phyloP scores from a whole-genome alignment of 1,140 invertebrate genomes.

The Megathymus violae region DNA sequence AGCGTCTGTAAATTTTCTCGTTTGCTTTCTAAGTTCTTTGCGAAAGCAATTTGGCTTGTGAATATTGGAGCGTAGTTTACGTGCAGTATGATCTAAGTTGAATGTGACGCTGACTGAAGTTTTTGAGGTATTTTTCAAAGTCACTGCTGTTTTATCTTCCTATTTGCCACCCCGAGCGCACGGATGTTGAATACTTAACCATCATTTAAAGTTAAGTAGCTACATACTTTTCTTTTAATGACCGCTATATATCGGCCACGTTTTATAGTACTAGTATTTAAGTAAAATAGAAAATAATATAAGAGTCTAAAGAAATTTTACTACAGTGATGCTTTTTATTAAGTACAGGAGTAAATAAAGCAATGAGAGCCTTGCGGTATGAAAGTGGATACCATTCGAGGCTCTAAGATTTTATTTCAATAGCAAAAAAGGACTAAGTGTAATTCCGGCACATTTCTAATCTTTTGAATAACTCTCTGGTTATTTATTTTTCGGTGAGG shows the following conservation, averaged over 20 bases:
- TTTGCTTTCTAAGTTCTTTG: conserved; percentile 18
- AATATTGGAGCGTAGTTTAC: conserved; percentile 18
- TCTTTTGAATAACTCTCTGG: too few species aligned
- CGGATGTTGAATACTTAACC: conserved; percentile 29
- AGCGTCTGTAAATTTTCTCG: conserved; percentile 26
- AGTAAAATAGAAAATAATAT: conserved; percentile 2
- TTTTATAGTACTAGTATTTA: conserved; percentile 4
- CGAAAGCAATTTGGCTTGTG: conserved; percentile 1
- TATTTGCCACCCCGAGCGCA: conserved; percentile 12
- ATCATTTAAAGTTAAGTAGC: conserved; percentile 19
- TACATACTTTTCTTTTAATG: conserved; percentile 29
- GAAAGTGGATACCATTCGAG: too few species aligned
- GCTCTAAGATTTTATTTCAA: too few species aligned
- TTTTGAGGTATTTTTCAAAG: conserved; percentile 3
- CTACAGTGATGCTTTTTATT: too few species aligned
- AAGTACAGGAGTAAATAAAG: too few species aligned
- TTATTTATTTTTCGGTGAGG: too few species aligned
- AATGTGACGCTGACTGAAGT: not conserved
- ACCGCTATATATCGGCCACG: conserved; percentile 10
- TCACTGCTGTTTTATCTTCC: conserved; percentile 11
- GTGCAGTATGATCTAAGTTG: conserved; percentile 21
- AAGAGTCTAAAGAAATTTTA: not conserved
- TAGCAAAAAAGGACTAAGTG: too few species aligned
- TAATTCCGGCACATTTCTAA: too few species aligned
- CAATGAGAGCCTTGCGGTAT: too few species aligned